Evolutionary conservation across 2,888 invertebrate genomes (phyloP).

Genomic region (Galerucella calmariensis): DNA sequence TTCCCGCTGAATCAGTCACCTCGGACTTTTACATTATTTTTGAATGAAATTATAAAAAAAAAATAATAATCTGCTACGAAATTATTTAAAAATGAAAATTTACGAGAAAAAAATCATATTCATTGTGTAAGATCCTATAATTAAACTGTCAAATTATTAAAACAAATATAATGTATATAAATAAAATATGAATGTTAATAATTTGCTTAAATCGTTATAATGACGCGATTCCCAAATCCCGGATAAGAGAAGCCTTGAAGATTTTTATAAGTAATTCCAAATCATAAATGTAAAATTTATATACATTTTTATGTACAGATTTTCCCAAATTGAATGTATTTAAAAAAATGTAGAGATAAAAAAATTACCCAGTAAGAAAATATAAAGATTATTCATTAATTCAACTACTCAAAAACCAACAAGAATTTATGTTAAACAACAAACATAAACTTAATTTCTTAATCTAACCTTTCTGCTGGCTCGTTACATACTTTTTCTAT

Average conservation of each 20-base stretch:
- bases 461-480: not conserved
- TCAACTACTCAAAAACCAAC: not conserved
- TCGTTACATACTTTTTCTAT: conserved; percentile 14
- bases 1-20: too few relatives aligned
- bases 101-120: not conserved
- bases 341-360: too few relatives aligned
- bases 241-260: conserved; percentile 16
- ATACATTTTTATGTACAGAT: too few relatives aligned
- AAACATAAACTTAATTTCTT: not conserved
- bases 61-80: too few relatives aligned
- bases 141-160: conserved; percentile 10
- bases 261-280: not conserved
- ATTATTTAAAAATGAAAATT: not conserved
- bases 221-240: conserved; percentile 15
- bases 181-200: not conserved
- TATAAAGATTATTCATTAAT: too few relatives aligned
- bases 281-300: not conserved
- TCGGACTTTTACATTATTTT: too few relatives aligned
- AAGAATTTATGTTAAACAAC: not conserved
- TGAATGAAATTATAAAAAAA: too few relatives aligned
- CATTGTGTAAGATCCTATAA: not conserved
- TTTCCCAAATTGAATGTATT: too few relatives aligned
- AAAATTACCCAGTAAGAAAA: too few relatives aligned
- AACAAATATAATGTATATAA: conserved; percentile 10
- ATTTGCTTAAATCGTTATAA: conserved; percentile 7